Percentiles rank a stretch among this genome's conserved stretches.
These are phyloP conservation scores for Drosophila jambulina DNA, from an alignment of 1,140 invertebrate genomes.

Conservation along the genomic window DNA sequence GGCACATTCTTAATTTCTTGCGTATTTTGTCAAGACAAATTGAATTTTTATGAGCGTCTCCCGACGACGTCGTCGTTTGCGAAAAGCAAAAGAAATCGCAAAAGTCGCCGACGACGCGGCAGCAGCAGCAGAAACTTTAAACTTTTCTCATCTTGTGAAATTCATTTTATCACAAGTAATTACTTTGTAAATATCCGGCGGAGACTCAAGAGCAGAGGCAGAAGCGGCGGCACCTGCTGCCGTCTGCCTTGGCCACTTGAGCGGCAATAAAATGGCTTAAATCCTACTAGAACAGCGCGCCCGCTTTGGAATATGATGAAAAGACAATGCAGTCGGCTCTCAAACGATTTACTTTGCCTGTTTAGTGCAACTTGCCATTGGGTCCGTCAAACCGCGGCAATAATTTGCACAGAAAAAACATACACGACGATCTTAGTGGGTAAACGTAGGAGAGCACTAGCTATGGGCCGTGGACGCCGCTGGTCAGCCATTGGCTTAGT, in stretches of 20 bases:
- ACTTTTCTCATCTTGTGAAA: conserved; percentile 83
- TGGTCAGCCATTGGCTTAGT: conserved; percentile 87
- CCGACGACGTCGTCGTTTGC: conserved; percentile 30
- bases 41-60: conserved; percentile 80
- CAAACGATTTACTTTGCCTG: conserved; percentile 57
- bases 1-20: conserved; percentile 84
- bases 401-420: conserved; percentile 62
- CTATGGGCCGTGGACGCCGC: conserved; percentile 8
- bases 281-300: not conserved
- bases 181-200: conserved; percentile 80
- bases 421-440: conserved; percentile 31
- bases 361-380: conserved; percentile 81
- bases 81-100: conserved; percentile 69
- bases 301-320: conserved; percentile 35
- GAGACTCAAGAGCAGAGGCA: conserved; percentile 23
- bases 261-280: conserved; percentile 5
- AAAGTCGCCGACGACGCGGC: conserved; percentile 33
- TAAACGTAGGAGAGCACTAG: conserved; percentile 51
- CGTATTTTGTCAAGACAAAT: conserved; percentile 84
- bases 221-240: conserved; percentile 33
- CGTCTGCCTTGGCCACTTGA: conserved; percentile 21
- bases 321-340: conserved; percentile 43
- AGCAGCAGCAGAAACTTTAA: conserved; percentile 66
- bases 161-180: conserved; percentile 83
- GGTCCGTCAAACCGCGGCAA: conserved; percentile 84